These are phyloP conservation scores for Catalaphyllia jardinei DNA, from an alignment of 64 coral and sea anemone genomes.

Conservation along the genomic window DNA sequence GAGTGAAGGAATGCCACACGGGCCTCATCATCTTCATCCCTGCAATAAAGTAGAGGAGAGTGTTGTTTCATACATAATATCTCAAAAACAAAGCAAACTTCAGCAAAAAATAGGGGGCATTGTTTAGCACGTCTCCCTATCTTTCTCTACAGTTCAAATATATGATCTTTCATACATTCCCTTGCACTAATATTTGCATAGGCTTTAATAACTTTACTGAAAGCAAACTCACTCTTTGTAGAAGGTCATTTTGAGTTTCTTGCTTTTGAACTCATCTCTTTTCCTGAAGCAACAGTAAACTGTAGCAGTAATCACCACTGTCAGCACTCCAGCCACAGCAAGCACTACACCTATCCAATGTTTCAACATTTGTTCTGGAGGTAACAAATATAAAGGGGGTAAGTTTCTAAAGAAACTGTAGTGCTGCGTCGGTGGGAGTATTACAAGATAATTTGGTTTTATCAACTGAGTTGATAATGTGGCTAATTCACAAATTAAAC, in stretches of 20 bases:
- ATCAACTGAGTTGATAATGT: no score
- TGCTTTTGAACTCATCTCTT: constrained; percentile 36
- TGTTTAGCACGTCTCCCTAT: no score
- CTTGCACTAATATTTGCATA: not conserved
- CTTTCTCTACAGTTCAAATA: no score
- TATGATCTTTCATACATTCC: no score
- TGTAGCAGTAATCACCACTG: constrained; percentile 39
- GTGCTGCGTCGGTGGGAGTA: no score
- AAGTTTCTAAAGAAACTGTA: no score
- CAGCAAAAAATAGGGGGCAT: no score
- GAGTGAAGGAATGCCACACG: constrained; percentile 81
- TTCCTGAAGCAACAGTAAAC: constrained; percentile 65
- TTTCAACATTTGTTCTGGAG: constrained; percentile 50
- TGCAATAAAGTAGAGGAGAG: constrained; percentile 28
- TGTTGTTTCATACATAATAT: not conserved
- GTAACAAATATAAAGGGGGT: no score
- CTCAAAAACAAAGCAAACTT: no score
- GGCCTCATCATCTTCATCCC: constrained; percentile 80
- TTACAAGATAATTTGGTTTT: no score
- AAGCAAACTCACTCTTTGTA: constrained; percentile 77
- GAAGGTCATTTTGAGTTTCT: constrained; percentile 74
- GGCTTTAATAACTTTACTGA: not conserved
- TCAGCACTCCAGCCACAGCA: constrained; percentile 56
- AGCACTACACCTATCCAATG: constrained; percentile 81
- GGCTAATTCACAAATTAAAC: no score